Evolutionary conservation across 2,888 invertebrate species (phyloP).

Genomic region (Ormyrus rosae): DNA sequence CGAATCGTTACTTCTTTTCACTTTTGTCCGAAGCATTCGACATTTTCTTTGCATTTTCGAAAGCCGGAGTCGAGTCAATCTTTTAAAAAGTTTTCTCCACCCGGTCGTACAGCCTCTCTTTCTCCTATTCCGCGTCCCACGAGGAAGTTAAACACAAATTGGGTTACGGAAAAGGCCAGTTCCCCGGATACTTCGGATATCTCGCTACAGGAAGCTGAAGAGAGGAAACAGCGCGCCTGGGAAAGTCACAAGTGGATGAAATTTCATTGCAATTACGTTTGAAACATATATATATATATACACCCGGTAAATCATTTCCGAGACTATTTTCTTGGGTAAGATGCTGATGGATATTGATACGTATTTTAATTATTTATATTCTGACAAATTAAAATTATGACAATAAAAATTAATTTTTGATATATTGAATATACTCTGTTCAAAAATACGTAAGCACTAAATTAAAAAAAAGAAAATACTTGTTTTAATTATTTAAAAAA

Average conservation of each 20-base stretch:
- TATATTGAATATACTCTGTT: too few species aligned
- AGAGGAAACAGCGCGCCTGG: background rate
- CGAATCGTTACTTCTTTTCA: conserved; percentile 34
- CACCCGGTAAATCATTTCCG: conserved; percentile 33
- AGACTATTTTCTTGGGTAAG: background rate
- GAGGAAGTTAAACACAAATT: conserved; percentile 72
- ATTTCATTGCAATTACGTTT: conserved; percentile 40
- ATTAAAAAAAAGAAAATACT: too few species aligned
- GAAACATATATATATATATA: conserved; percentile 57
- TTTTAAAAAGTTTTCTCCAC: conserved; percentile 69
- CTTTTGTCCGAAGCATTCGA: conserved; percentile 9
- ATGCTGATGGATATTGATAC: too few species aligned
- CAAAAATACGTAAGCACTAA: too few species aligned
- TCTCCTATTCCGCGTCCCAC: conserved; percentile 38
- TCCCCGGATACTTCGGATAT: conserved; percentile 52
- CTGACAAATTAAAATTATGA: too few species aligned
- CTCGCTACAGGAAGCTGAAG: background rate
- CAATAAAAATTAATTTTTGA: too few species aligned
- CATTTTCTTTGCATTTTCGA: conserved; percentile 22
- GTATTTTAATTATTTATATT: too few species aligned
- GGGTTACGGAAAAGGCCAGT: conserved; percentile 68
- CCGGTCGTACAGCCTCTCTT: conserved; percentile 6
- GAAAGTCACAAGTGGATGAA: conserved; percentile 31
- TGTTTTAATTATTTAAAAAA: too few species aligned
- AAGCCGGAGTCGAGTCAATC: conserved; percentile 67